phyloP scores from a whole-genome alignment of 2,888 invertebrate species.

The Cheilosia variabilis region DNA sequence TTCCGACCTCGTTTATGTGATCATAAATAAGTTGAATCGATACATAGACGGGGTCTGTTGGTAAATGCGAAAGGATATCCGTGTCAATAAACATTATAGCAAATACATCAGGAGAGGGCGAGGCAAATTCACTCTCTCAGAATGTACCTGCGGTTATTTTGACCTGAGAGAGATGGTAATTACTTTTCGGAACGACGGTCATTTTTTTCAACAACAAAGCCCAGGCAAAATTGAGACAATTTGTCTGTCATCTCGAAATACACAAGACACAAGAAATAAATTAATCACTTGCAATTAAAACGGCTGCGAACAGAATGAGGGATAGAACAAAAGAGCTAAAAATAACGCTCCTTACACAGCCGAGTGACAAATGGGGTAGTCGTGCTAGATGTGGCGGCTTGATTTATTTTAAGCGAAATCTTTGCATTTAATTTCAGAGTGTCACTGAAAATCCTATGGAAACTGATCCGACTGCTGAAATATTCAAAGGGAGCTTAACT shows the following conservation, averaged over 20 bases:
- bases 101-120: too few species aligned
- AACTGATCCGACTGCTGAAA: too few species aligned
- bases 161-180: too few species aligned
- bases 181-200: neutral
- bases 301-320: neutral
- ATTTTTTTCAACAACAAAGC: conserved; percentile 3
- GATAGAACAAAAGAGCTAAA: conserved; percentile 8
- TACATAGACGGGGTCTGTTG: neutral
- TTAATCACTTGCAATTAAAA: conserved; percentile 11
- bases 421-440: conserved; percentile 9
- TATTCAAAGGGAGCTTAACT: too few species aligned
- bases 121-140: too few species aligned
- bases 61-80: conserved; percentile 5
- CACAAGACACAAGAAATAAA: neutral
- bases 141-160: too few species aligned
- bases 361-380: conserved; percentile 11
- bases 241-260: neutral
- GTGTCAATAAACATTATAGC: too few species aligned
- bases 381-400: conserved; percentile 18
- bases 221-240: conserved; percentile 5
- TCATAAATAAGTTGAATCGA: conserved; percentile 27
- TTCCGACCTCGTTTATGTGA: conserved; percentile 20
- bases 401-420: conserved; percentile 13
- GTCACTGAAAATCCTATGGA: neutral
- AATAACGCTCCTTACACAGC: neutral